phyloP scores from a whole-genome alignment of 2,113 vertebrate species.

The Erpornis zantholeuca region DNA sequence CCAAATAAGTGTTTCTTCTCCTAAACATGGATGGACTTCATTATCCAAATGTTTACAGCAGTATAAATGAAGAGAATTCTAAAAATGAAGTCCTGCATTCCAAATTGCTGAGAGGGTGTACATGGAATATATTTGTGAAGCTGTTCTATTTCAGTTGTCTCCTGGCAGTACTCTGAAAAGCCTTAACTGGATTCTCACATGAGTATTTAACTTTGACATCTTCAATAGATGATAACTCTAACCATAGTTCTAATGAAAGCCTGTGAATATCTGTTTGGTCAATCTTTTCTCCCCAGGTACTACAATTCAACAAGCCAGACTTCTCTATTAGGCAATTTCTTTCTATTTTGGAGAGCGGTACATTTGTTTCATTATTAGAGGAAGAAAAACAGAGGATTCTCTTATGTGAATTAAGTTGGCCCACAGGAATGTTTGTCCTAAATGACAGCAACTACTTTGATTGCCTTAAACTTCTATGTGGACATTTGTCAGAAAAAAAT shows the following conservation, averaged over 20 bases:
- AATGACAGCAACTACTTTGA: background rate
- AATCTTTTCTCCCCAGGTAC: background rate
- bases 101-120: background rate
- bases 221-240: background rate
- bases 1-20: background rate
- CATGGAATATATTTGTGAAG: background rate
- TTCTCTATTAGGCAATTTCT: background rate
- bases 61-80: background rate
- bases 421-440: background rate
- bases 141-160: background rate
- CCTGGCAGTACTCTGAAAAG: background rate
- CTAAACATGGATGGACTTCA: background rate
- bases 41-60: background rate
- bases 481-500: background rate
- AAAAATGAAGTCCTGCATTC: conserved; percentile 11
- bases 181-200: background rate
- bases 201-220: background rate
- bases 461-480: background rate
- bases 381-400: background rate
- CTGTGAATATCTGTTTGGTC: background rate
- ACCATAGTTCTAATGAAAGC: background rate
- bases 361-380: background rate
- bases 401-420: background rate
- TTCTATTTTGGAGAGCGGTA: background rate
- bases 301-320: background rate